Conservation (phyloP, 2,113 vertebrate genomes). For the Nycticryphes semicollaris region DNA sequence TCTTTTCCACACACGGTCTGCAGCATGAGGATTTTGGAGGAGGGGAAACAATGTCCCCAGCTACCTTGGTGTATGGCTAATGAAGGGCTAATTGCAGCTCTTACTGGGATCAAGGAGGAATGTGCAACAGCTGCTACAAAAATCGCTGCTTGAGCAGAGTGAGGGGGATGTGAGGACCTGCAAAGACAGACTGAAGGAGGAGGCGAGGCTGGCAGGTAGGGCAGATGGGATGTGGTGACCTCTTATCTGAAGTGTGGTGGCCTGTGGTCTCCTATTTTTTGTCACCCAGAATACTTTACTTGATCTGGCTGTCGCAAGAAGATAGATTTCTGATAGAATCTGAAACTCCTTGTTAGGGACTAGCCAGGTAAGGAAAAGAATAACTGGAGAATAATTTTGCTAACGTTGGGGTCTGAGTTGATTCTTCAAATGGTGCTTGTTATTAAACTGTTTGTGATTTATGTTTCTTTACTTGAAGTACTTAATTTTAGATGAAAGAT, state of each 20-base stretch:
- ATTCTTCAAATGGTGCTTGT: background rate
- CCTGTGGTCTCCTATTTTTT: rapidly evolving
- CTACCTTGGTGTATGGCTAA: background rate
- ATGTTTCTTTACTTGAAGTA: background rate
- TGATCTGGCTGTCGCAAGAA: background rate
- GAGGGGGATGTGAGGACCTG: background rate
- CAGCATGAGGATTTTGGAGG: background rate
- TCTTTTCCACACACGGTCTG: background rate
- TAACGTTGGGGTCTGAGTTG: no score
- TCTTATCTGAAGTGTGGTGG: background rate
- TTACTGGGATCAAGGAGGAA: background rate
- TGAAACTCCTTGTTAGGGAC: background rate
- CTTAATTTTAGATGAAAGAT: background rate
- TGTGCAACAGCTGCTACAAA: background rate
- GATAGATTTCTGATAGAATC: background rate
- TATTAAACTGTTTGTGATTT: background rate
- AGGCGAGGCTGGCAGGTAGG: background rate
- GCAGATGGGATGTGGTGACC: background rate
- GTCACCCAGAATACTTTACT: background rate
- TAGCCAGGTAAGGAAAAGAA: background rate
- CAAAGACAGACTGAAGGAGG: rapidly evolving
- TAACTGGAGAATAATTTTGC: background rate
- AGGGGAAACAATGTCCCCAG: background rate
- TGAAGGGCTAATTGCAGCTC: background rate
- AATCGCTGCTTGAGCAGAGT: background rate